Evolutionary conservation across 1,140 invertebrate genomes (phyloP).

Genomic region (Dinothrombium tinctorium): DNA sequence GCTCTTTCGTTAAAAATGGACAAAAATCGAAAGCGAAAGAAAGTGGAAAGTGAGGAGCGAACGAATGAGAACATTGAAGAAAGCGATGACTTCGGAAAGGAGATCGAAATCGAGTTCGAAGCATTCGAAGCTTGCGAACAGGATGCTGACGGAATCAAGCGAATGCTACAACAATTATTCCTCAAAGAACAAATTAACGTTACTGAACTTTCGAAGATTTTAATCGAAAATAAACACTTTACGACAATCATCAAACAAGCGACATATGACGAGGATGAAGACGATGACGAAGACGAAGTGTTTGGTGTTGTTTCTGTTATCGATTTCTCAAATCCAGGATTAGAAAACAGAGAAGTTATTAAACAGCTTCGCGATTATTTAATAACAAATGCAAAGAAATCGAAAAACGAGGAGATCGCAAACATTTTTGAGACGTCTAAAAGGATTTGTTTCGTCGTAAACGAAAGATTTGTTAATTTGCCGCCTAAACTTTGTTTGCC

Average conservation of each 20-base stretch:
- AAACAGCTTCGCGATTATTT: neutral
- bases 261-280: neutral
- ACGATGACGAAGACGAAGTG: neutral
- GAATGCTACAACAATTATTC: neutral
- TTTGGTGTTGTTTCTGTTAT: neutral
- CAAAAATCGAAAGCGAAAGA: too few relatives aligned
- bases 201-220: neutral
- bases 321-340: neutral
- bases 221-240: neutral
- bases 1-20: too few relatives aligned
- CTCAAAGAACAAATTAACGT: neutral
- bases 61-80: too few relatives aligned
- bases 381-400: neutral
- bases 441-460: neutral
- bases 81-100: too few relatives aligned
- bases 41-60: too few relatives aligned
- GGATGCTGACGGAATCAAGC: neutral
- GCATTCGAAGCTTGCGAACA: neutral
- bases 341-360: neutral
- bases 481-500: neutral
- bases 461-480: conserved; percentile 1
- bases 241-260: neutral
- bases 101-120: conserved; percentile 1
- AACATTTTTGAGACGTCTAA: neutral
- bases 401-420: neutral